Base-by-base conservation (phyloP, 2,113 vertebrate species). In the Plestiodon gilberti region DNA sequence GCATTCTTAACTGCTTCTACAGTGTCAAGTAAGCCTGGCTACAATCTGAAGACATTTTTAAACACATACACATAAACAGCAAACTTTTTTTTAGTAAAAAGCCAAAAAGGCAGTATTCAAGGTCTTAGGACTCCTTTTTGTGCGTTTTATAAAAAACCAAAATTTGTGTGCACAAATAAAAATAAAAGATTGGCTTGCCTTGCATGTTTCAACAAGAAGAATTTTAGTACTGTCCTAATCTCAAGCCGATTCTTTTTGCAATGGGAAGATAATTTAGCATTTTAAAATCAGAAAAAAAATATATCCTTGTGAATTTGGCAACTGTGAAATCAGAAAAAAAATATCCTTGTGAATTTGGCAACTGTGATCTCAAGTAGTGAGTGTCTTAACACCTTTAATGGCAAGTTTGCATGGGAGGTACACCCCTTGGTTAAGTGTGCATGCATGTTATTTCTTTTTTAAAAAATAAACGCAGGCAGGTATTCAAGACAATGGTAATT, bases 401-500 rank as follows among this genome's bases (percentile, higher is more conserved):
- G 48, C 70, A 57, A 65, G 77, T 33, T 71, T 0, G 0, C 0
- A 0, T 70, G 28, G 40, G 62, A 20, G 59, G n/a, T 20, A 22
- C 86, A 71, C 73, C 52, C 33, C 48, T 38, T 35, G 74, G 22
- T n/a, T 30, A 80, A 86, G 0, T n/a, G 65, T 89, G 77, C 13
- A 25, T 62, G 38, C 35, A 86, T 38, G 79, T 43, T 35, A 82
- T 25, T 88, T 92, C 94, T 93, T 67, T 94, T 89, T 85, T 93
- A 93, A 55, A 64, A 55, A 15, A 48, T 14, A 67, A 11, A 84
- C 40, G 85, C 69, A 82, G 85, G 89, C 82, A 94, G 89, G 83
- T 87, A 95, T 73, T 69, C 89, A 93, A 89, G 90, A 57, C 89
- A 88, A 57, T 82, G 81, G 59, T 88, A 81, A 65, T 67, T 94